Evolutionary conservation across 2,888 invertebrate genomes (phyloP), one percentile per base, ranked within the genome.

Genomic region (Drosophila monieri): DNA sequence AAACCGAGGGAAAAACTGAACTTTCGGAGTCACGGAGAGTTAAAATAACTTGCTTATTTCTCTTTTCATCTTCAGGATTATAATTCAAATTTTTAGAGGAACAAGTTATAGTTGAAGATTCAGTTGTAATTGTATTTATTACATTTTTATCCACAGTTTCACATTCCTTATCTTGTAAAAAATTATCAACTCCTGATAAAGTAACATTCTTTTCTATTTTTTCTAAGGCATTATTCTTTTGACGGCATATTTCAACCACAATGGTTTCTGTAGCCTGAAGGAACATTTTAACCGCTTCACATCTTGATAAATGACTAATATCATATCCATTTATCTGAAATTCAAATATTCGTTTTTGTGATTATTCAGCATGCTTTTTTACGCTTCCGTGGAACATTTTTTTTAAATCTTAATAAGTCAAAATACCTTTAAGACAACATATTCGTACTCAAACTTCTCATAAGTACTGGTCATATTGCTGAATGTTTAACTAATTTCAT

Each of bases 241-340:
- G 92, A 53, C 93, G 92, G 67, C 93, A 92, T 48, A 94, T 93
- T 90, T 94, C 94, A 52, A 94, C 93, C 68, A 94, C 91, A 78
- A 94, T 93, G 61, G 94, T 93, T 86, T 94, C 94, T 78, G 93
- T 92, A 66, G 93, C 93, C 78, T 92, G 92, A 85, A 94, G 92
- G 89, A 94, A 94, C 88, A 93, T 93, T 85, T 93, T 92, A 78
- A 94, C 93, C 73, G 93, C 94, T 88, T 94, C 94, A 87, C 93
- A 93, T 88, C 93, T 93, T 74, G 93, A 93, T 88, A 93, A 93
- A 85, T 93, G 93, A 88, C 93, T 93, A 77, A 94, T 93, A 91
- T 94, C 94, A 79, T 92, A 92, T 70, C 94, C 94, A 89, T 94
- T 94, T 70, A 94, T 92, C 94, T 94, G 88, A 15, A 91, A 91